Conservation (phyloP, 2,888 invertebrate species). For the Hirtodrosophila duncani region DNA sequence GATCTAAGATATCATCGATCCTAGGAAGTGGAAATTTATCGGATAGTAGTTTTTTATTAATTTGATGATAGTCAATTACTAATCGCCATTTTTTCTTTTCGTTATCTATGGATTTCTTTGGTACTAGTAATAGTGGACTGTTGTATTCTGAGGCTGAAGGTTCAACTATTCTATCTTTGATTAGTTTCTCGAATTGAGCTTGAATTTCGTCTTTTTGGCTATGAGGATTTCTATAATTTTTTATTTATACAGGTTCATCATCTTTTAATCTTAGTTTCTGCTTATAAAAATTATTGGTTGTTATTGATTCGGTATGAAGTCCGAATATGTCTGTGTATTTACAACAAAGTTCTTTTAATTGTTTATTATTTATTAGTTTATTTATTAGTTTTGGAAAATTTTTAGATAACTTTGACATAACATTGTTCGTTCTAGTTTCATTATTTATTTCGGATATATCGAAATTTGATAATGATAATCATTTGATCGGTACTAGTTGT, state of each 20-base stretch:
- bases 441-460: too few species aligned
- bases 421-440: slow-evolving; percentile 15
- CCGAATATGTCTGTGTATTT: slow-evolving; percentile 12
- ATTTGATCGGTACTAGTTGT: too few species aligned
- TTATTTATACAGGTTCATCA: slow-evolving; percentile 8
- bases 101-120: not conserved
- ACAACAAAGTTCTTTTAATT: not conserved
- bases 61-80: slow-evolving; percentile 1
- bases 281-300: too few species aligned
- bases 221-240: slow-evolving; percentile 13
- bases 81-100: not conserved
- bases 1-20: not conserved
- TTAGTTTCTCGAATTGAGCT: slow-evolving; percentile 11
- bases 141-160: not conserved
- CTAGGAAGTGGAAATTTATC: too few species aligned
- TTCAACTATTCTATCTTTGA: not conserved
- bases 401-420: not conserved
- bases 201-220: too few species aligned
- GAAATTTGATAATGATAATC: too few species aligned
- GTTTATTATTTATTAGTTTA: too few species aligned
- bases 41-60: too few species aligned
- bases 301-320: slow-evolving; percentile 1
- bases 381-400: not conserved
- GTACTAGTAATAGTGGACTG: slow-evolving; percentile 1
- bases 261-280: slow-evolving; percentile 12